Percentiles rank a stretch among this genome's conserved stretches.
These are phyloP conservation scores for Kryptopterus vitreolus DNA, from an alignment of 2,797 vertebrate genomes.

Conservation along the genomic window DNA sequence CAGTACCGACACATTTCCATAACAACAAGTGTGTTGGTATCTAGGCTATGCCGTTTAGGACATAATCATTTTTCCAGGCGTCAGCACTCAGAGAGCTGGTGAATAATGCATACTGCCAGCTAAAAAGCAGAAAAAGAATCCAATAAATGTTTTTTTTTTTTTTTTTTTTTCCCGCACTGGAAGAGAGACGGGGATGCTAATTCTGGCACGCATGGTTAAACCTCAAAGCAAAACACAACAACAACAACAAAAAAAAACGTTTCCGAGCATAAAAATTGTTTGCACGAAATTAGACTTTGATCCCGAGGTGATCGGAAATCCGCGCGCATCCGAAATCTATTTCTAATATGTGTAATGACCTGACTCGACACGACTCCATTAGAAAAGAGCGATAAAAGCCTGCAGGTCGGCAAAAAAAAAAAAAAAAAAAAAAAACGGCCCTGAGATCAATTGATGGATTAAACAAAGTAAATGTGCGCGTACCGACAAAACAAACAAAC, in stretches of 20 bases:
- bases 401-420: conserved; percentile 13
- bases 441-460: conserved; percentile 27
- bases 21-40: not conserved
- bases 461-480: conserved; percentile 6
- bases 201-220: not conserved
- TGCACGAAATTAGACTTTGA: conserved; percentile 17
- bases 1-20: not conserved
- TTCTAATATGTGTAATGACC: conserved; percentile 7
- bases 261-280: not conserved
- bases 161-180: too few relatives aligned
- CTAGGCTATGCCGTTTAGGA: not conserved
- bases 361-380: conserved; percentile 2
- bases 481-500: not conserved
- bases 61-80: not conserved
- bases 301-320: not conserved
- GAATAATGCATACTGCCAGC: conserved; percentile 38
- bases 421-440: too few relatives aligned
- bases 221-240: not conserved
- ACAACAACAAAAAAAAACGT: not conserved
- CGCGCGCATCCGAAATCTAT: conserved; percentile 6
- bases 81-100: conserved; percentile 28
- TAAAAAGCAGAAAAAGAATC: conserved; percentile 34
- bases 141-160: not conserved
- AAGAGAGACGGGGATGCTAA: not conserved
- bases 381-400: not conserved